A percentile compares a stretch with the other conserved stretches of the same genome.
phyloP scores from a whole-genome alignment of 2,113 vertebrate species.

The Axis porcinus region DNA sequence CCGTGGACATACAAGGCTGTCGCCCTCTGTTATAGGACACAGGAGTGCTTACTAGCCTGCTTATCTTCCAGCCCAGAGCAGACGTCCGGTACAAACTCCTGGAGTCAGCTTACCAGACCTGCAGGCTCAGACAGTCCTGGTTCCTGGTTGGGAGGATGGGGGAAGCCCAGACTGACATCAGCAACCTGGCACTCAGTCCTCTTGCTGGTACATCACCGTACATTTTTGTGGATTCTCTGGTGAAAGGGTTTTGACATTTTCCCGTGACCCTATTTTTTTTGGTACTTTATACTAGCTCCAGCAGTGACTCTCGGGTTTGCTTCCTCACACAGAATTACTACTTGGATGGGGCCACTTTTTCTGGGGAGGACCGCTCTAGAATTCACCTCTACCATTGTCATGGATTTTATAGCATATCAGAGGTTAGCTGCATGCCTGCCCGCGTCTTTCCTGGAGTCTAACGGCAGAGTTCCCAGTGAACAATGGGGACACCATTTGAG shows the following conservation, averaged over 20 bases:
- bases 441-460: not conserved
- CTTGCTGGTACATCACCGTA: not conserved
- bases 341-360: not conserved
- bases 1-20: not conserved
- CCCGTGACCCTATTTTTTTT: not conserved
- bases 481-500: not conserved
- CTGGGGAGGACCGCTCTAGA: not conserved
- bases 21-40: not conserved
- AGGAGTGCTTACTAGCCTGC: not conserved
- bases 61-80: not conserved
- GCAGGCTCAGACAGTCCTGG: not conserved
- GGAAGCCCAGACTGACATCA: not conserved
- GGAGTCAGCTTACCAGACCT: not conserved
- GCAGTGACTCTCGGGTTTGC: not conserved
- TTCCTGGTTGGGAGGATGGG: not conserved
- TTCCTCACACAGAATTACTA: not conserved
- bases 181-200: not conserved
- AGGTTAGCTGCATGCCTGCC: not conserved
- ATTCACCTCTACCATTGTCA: not conserved
- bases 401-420: not conserved
- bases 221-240: not conserved
- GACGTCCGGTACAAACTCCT: not conserved
- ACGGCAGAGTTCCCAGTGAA: not conserved
- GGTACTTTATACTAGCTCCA: not conserved
- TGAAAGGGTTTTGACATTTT: not conserved